A percentile compares a stretch with the other conserved stretches of the same genome.
phyloP scores from a whole-genome alignment of 35 echinoderm and acorn worm genomes.

The Ophioderma brevispina region DNA sequence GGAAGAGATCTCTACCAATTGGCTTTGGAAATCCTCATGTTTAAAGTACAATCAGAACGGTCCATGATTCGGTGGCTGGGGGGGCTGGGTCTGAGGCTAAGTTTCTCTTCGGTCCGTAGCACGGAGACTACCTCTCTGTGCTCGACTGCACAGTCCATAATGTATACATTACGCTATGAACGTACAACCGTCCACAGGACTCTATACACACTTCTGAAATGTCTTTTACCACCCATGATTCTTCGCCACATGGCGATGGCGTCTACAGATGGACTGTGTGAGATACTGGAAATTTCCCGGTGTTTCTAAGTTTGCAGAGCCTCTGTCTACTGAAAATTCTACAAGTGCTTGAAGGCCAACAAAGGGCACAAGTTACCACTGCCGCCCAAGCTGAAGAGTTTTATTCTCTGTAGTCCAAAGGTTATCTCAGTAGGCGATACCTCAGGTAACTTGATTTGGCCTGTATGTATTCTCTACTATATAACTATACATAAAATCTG shows the following conservation, averaged over 20 bases:
- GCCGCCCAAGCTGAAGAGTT: slow-evolving; percentile 58
- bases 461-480: too few relatives aligned
- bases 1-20: slow-evolving; percentile 12
- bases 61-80: slow-evolving; percentile 54
- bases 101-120: slow-evolving; percentile 49
- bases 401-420: slow-evolving; percentile 71
- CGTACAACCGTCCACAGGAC: slow-evolving; percentile 19
- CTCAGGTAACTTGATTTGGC: too few relatives aligned
- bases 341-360: slow-evolving; percentile 59
- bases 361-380: slow-evolving; percentile 72
- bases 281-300: slow-evolving; percentile 20
- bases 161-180: slow-evolving; percentile 77
- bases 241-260: slow-evolving; percentile 64
- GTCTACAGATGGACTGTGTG: slow-evolving; percentile 57
- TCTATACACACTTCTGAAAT: slow-evolving; percentile 57
- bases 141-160: slow-evolving; percentile 65
- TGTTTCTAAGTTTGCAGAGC: slow-evolving; percentile 47
- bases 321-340: slow-evolving; percentile 71
- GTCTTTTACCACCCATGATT: slow-evolving; percentile 77
- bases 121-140: slow-evolving; percentile 25
- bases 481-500: too few relatives aligned
- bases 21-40: slow-evolving; percentile 52
- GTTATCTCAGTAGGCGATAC: too few relatives aligned
- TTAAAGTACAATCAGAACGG: slow-evolving; percentile 80
- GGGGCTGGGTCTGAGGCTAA: slow-evolving; percentile 68